These are phyloP conservation scores for Oxyscelio sp. DNA, from an alignment of 2,888 invertebrate genomes.

Conservation along the genomic window DNA sequence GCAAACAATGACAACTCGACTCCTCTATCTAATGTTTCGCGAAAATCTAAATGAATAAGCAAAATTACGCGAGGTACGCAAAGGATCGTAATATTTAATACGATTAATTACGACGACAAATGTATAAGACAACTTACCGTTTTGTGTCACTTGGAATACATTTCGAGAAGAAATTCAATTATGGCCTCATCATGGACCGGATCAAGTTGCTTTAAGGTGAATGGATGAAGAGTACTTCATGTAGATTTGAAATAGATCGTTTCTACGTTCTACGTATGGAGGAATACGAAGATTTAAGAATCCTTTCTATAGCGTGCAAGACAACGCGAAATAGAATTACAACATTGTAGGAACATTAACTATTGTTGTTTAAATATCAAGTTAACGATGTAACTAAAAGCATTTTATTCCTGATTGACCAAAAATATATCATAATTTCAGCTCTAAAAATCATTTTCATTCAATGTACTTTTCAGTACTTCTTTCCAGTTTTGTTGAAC, in stretches of 20 bases:
- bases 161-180: slow-evolving; percentile 13
- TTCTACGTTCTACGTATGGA: background rate
- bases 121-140: slow-evolving; percentile 17
- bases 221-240: background rate
- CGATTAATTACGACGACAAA: slow-evolving; percentile 25
- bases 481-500: no score
- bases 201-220: slow-evolving; percentile 4
- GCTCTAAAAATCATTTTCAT: no score
- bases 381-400: no score
- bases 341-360: background rate
- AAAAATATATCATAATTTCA: no score
- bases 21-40: slow-evolving; percentile 32
- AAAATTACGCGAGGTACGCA: slow-evolving; percentile 6
- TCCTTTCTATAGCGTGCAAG: background rate
- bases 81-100: slow-evolving; percentile 1
- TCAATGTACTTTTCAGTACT: no score
- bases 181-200: background rate
- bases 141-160: slow-evolving; percentile 6
- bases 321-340: background rate
- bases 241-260: background rate
- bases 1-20: slow-evolving; percentile 34
- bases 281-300: background rate
- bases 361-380: background rate
- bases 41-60: slow-evolving; percentile 48
- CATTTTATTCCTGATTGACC: no score